Base-by-base conservation (phyloP, 2,888 invertebrate species). In the Stictocephala bisonia region DNA sequence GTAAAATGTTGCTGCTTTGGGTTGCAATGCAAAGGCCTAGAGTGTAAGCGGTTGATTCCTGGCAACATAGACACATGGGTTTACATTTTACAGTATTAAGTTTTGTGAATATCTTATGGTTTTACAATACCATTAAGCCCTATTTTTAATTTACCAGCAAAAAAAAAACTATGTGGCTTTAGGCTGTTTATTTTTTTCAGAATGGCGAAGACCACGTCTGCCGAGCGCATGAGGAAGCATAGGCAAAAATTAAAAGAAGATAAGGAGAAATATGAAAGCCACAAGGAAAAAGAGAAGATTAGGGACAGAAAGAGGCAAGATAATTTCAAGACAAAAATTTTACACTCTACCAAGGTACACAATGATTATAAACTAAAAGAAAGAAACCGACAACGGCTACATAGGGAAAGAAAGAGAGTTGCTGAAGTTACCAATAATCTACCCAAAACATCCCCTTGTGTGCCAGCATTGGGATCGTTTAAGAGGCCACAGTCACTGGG, bases 171-270 rank as follows among this genome's bases (percentile, higher is more conserved):
- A n/a, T n/a, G n/a, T n/a, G n/a, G n/a, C n/a, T n/a, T n/a, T n/a
- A n/a, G n/a, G n/a, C n/a, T n/a, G n/a, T n/a, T n/a, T n/a, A n/a
- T n/a, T n/a, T n/a, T n/a, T n/a, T n/a, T n/a, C n/a, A n/a, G n/a
- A 48, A 48, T 48, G 48, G 48, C 48, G 48, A 48, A 48, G 13
- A 48, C 48, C 48, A 48, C 48, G 13, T 48, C 48, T 2, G 48
- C 48, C 9, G 48, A 18, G 20, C 6, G 48, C 4, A 48, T 48
- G 48, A 48, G 22, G 13, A 48, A 48, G 48, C 48, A 11, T 6
- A 3, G 48, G 48, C 9, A 48, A 48, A 13, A 13, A 48, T 48
- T 48, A 13, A 48, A 48, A 22, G 13, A 48, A 13, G 48, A 48
- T 13, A 48, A 11, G 13, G 48, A 48, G 7, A 48, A 48, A 9